Evolutionary conservation across 64 coral and sea anemone species (phyloP), one percentile per base, ranked within the genome.

Genomic region (Exaiptasia diaphana): DNA sequence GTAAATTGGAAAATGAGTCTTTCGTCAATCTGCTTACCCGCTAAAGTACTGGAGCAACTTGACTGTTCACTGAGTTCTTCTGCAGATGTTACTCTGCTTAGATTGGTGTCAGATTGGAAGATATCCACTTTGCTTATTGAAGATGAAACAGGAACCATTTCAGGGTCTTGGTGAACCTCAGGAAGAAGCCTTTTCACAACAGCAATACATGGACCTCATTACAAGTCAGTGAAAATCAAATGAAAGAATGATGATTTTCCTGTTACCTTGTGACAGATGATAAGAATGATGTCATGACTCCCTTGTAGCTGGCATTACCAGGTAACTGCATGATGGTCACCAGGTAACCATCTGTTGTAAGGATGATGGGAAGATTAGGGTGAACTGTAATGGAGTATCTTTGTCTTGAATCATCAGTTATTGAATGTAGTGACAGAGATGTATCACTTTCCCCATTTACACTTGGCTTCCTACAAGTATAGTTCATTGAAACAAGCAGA

Each of bases 321-420:
- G 78, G 85, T 3, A 99, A 35, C 74, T 99, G 89, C 42, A 99
- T 78, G n/a, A 99, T 25, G 5, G 84, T 99, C n/a, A 99, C 89
- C 18, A 99, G 44, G 43, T 99, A 99, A 41, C 94, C 94, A 89
- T 99, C 94, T 4, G 94, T 92, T 46, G 79, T 92, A 10, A 99
- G 76, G 38, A 99, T n/a, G 4, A 99, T 37, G 7, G 94, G 94
- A 23, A 80, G 64, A 31, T 58, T 61, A 4, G 94, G 89, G 37
- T 97, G 94, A 24, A 85, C 85, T 32, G 83, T 55, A 4, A 97
- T 81, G 13, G 88, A 97, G 30, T 88, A 99, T 40, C 55, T 91
- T 85, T 92, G 94, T 35, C 73, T 75, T 31, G 89, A 80, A 26
- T 44, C 23, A 40, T 97, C 93, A 26, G 39, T 81, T 31, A 87